These are phyloP conservation scores for Serinus canaria DNA, from an alignment of 2,113 vertebrate genomes.

Conservation along the genomic window DNA sequence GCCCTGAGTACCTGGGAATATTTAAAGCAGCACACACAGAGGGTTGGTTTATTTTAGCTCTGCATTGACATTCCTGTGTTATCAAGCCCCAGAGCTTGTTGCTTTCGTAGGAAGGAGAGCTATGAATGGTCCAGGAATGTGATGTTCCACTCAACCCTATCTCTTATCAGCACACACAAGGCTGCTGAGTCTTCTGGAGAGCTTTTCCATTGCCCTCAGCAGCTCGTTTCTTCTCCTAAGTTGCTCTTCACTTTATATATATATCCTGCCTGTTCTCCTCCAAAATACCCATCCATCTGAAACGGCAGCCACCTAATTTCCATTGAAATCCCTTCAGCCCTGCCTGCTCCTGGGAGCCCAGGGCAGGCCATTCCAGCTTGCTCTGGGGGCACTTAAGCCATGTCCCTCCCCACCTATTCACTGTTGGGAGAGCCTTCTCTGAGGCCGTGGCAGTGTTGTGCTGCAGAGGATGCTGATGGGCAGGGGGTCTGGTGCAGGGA, in stretches of 20 bases:
- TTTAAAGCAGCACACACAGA: conserved; percentile 17
- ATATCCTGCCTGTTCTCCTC: background rate
- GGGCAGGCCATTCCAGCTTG: background rate
- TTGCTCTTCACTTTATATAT: background rate
- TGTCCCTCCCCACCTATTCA: background rate
- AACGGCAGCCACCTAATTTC: background rate
- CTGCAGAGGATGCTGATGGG: background rate
- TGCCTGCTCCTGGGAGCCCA: background rate
- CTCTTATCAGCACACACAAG: conserved; percentile 9
- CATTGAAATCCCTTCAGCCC: background rate
- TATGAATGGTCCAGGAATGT: conserved; percentile 11
- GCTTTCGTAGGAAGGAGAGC: conserved; percentile 20
- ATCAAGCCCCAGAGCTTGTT: conserved; percentile 33
- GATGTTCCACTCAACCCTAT: conserved; percentile 53
- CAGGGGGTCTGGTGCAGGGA: background rate
- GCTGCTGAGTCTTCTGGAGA: conserved; percentile 25
- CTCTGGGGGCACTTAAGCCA: background rate
- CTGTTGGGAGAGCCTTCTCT: background rate
- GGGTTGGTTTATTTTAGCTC: conserved; percentile 5
- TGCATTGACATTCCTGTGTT: conserved; percentile 57
- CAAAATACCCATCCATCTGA: background rate
- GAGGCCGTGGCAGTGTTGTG: background rate
- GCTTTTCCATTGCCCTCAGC: conserved; percentile 1
- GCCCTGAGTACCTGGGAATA: background rate
- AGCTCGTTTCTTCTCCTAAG: background rate